Evolutionary conservation across 2,797 vertebrate genomes (phyloP).

Genomic region (Hirundo rustica): DNA sequence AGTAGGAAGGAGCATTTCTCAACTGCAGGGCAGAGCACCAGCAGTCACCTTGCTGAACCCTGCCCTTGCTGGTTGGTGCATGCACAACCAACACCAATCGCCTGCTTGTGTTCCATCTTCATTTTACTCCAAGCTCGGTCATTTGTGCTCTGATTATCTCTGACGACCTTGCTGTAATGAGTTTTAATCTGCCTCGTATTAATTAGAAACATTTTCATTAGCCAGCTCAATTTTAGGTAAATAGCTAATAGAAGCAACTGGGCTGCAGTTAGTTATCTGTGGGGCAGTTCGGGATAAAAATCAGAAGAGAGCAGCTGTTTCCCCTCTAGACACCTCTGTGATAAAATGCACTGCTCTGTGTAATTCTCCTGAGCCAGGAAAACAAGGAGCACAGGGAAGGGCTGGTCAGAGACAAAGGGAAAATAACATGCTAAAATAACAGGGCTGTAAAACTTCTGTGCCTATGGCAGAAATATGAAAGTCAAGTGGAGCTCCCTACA

Average conservation of each 20-base stretch:
- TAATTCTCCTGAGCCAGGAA: not conserved
- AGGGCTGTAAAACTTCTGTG: not conserved
- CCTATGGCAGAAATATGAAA: not conserved
- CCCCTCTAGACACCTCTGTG: slow-evolving; percentile 15
- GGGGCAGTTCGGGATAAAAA: slow-evolving; percentile 54
- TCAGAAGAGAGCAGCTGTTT: slow-evolving; percentile 59
- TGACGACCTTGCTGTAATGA: slow-evolving; percentile 76
- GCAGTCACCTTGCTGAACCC: slow-evolving; percentile 34
- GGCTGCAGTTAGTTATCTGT: slow-evolving; percentile 70
- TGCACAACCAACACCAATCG: not conserved
- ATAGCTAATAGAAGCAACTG: slow-evolving; percentile 73
- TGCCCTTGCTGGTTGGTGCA: not conserved
- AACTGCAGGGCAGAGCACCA: not conserved
- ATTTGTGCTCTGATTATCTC: slow-evolving; percentile 75
- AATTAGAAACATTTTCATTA: slow-evolving; percentile 79
- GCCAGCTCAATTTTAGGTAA: slow-evolving; percentile 71
- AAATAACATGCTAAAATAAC: not conserved
- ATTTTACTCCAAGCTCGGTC: slow-evolving; percentile 63
- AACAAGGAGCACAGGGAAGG: not conserved
- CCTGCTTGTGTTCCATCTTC: slow-evolving; percentile 49
- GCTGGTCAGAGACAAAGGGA: not conserved
- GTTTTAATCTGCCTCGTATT: slow-evolving; percentile 77
- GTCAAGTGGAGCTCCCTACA: not conserved
- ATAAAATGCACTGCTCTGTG: slow-evolving; percentile 3
- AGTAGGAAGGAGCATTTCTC: not conserved